These are phyloP conservation scores for Poecilia picta DNA, from an alignment of 2,797 vertebrate genomes.

Conservation along the genomic window DNA sequence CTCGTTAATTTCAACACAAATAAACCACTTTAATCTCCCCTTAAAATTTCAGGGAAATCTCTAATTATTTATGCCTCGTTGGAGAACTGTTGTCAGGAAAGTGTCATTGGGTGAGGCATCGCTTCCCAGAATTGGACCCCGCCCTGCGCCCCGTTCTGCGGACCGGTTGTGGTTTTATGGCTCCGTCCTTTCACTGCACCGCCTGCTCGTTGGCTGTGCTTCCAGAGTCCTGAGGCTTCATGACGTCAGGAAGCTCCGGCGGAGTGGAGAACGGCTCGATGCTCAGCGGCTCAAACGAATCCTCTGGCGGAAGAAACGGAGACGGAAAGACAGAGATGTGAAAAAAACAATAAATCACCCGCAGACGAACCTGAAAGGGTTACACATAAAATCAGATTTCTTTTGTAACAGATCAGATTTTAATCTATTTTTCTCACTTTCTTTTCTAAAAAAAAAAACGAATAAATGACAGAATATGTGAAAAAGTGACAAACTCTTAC, in stretches of 20 bases:
- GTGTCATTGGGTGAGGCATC: conserved; percentile 57
- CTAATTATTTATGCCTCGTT: conserved; percentile 52
- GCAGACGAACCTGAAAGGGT: not conserved
- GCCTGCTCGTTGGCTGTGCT: conserved; percentile 92
- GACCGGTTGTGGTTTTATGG: conserved; percentile 13
- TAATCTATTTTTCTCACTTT: too few species aligned
- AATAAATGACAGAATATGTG: too few species aligned
- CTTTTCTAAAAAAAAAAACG: too few species aligned
- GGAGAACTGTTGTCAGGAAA: conserved; percentile 50
- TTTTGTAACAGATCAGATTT: too few species aligned
- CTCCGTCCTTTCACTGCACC: conserved; percentile 86
- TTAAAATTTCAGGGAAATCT: conserved; percentile 56
- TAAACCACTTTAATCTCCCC: conserved; percentile 53
- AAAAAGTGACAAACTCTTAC: too few species aligned
- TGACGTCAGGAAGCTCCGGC: conserved; percentile 92
- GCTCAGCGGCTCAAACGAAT: conserved; percentile 88
- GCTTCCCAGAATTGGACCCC: conserved; percentile 58
- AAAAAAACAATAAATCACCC: not conserved
- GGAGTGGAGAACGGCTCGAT: conserved; percentile 92
- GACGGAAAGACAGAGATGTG: not conserved
- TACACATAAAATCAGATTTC: too few species aligned
- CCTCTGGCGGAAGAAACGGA: conserved; percentile 76
- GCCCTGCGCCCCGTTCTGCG: conserved; percentile 26
- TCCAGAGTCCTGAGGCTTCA: conserved; percentile 94
- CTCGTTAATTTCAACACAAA: conserved; percentile 64